Percentiles rank a stretch among this genome's conserved stretches.
These are phyloP conservation scores for Linhomoeus sp. DNA, from an alignment of 2,888 invertebrate species.

Conservation along the genomic window DNA sequence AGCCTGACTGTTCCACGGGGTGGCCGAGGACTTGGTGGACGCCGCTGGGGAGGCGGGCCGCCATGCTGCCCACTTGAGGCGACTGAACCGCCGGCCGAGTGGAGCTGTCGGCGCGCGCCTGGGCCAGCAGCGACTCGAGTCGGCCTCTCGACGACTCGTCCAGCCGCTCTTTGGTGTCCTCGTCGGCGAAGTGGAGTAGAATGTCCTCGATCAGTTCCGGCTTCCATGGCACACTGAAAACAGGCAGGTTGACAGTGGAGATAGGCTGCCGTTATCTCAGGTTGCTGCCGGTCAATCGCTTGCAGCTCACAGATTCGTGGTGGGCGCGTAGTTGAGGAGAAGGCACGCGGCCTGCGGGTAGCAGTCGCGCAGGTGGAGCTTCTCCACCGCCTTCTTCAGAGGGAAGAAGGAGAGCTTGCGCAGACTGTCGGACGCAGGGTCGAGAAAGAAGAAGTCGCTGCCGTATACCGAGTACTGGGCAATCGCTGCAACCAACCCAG, in stretches of 20 bases:
- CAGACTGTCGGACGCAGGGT: neutral
- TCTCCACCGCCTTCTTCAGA: constrained; percentile 1
- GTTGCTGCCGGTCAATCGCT: too few species aligned
- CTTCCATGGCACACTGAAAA: neutral
- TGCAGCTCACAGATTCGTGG: neutral
- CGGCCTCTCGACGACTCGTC: neutral
- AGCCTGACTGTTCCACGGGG: constrained; percentile 3
- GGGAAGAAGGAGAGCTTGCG: constrained; percentile 4
- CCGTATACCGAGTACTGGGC: constrained; percentile 2
- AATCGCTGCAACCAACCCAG: neutral
- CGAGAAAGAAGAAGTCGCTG: constrained; percentile 6
- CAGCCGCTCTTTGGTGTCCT: neutral
- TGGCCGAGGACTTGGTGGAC: too few species aligned
- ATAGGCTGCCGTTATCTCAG: too few species aligned
- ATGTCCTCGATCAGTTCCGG: neutral
- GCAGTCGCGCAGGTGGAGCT: constrained; percentile 2
- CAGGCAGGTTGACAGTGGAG: neutral
- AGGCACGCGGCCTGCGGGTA: neutral
- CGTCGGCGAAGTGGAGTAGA: neutral
- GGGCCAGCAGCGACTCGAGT: neutral
- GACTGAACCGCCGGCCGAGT: too few species aligned
- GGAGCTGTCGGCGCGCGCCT: neutral
- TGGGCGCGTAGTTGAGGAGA: neutral
- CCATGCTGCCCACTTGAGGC: too few species aligned
- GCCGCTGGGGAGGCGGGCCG: too few species aligned